Conservation (phyloP, 1,140 invertebrate species). For the Diuraphis noxia region DNA sequence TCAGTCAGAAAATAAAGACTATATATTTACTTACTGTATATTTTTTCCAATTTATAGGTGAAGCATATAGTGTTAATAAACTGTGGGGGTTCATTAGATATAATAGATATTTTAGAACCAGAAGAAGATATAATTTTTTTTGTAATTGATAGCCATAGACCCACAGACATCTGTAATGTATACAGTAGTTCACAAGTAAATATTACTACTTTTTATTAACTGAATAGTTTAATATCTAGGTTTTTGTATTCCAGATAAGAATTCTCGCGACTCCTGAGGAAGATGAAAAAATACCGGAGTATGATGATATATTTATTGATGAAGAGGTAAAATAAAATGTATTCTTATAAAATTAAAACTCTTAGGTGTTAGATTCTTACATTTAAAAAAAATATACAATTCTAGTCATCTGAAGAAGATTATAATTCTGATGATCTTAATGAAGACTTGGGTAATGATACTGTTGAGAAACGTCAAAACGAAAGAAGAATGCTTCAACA, state of each 20-base stretch:
- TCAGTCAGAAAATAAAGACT: neutral
- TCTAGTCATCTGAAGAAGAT: slow-evolving; percentile 57
- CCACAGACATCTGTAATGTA: slow-evolving; percentile 90
- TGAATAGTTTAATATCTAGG: slow-evolving; percentile 59
- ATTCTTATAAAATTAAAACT: neutral
- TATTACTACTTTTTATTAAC: neutral
- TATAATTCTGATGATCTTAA: slow-evolving; percentile 43
- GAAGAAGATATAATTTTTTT: slow-evolving; percentile 82
- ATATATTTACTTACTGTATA: neutral
- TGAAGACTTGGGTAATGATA: slow-evolving; percentile 61
- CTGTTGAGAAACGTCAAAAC: slow-evolving; percentile 61
- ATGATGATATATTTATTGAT: slow-evolving; percentile 84
- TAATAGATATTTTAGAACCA: slow-evolving; percentile 84
- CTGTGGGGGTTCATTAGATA: slow-evolving; percentile 87
- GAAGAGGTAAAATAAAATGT: slow-evolving; percentile 61
- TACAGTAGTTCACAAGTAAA: slow-evolving; percentile 81
- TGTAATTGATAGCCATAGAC: slow-evolving; percentile 88
- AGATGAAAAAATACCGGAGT: slow-evolving; percentile 79
- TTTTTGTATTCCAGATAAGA: slow-evolving; percentile 60
- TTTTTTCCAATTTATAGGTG: slow-evolving; percentile 62
- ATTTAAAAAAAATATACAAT: slow-evolving; percentile 38
- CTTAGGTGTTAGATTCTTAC: neutral
- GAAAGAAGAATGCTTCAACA: slow-evolving; percentile 74
- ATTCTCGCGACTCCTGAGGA: slow-evolving; percentile 71
- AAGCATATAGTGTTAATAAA: slow-evolving; percentile 88